Base-by-base conservation (phyloP, 1,140 invertebrate genomes). In the Phthorimaea operculella region DNA sequence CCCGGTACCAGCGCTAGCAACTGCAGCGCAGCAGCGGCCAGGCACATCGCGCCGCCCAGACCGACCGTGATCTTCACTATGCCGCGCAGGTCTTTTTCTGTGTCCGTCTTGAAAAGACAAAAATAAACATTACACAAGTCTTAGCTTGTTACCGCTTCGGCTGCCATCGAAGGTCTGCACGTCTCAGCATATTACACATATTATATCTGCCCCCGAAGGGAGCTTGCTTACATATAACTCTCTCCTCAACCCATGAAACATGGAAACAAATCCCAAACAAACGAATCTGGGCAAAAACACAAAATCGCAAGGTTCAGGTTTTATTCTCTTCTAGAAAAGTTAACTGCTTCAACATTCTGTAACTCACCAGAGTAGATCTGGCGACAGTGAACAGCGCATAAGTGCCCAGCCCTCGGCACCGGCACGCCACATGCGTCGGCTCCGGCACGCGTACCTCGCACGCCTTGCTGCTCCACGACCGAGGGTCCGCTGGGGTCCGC, bases 41-140 rank as follows among this genome's bases (percentile, higher is more conserved):
- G 56, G 55, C 81, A 81, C 74, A 84, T 74, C 0, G 78, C 79
- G 3, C 75, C 76, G 0, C 78, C 74, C 5, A 81, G 48, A 8
- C 79, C 72, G 0, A 76, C 75, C 3, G 78, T 79, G 14, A 83
- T 73, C 49, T 79, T 79, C 0, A 84, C 76, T 9, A 84, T 66
- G 0, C 73, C 78, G 11, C 75, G 68, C 4, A 81, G 56, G 42
- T 81, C 79, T 45, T 76, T 79, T 44, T 84, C 81, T 45, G 69
- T 68, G 14, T 83, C 78, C 54, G 81, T 80, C 81, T 84, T 60
- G 39, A 66, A 55, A 60, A 15, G 52, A n/a, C n/a, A n/a, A n/a
- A n/a, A n/a, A n/a, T n/a, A n/a, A n/a, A n/a, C n/a, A n/a, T n/a
- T n/a, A n/a, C n/a, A n/a, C n/a, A n/a, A n/a, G n/a, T n/a, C n/a